Percentiles rank a stretch among this genome's conserved stretches.
Conservation (phyloP, 2,888 invertebrate genomes). For the Sesia bembeciformis region DNA sequence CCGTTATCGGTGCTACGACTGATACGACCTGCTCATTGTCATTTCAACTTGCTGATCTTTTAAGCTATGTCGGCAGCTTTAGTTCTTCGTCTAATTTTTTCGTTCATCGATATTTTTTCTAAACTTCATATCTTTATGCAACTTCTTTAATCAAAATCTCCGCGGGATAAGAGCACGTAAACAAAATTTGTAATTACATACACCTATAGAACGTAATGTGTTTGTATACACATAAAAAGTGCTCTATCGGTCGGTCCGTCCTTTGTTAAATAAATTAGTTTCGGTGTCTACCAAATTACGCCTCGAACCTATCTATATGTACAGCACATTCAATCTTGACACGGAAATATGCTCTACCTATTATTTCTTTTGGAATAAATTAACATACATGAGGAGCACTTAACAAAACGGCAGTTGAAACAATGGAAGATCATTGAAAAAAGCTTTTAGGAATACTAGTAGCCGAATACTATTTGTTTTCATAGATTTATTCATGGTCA, state of each 20-base stretch:
- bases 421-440: slow-evolving; percentile 59
- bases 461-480: slow-evolving; percentile 73
- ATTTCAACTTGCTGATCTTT: too few relatives aligned
- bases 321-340: slow-evolving; percentile 53
- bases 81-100: too few relatives aligned
- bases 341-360: slow-evolving; percentile 69
- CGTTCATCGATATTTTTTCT: not conserved
- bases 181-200: slow-evolving; percentile 39
- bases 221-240: slow-evolving; percentile 68
- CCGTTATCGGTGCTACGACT: too few relatives aligned
- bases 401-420: slow-evolving; percentile 61
- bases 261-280: slow-evolving; percentile 76
- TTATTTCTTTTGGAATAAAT: slow-evolving; percentile 60
- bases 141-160: slow-evolving; percentile 15
- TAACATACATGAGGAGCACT: slow-evolving; percentile 52
- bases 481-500: slow-evolving; percentile 73
- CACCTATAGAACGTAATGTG: slow-evolving; percentile 40
- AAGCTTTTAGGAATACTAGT: slow-evolving; percentile 64
- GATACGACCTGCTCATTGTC: too few relatives aligned
- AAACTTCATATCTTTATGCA: not conserved
- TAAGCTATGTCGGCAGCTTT: too few relatives aligned
- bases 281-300: slow-evolving; percentile 77
- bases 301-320: slow-evolving; percentile 66
- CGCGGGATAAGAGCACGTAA: slow-evolving; percentile 27
- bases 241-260: slow-evolving; percentile 66